These are phyloP conservation scores for Cosmopolites sordidus DNA, from an alignment of 2,888 invertebrate species.

Conservation along the genomic window DNA sequence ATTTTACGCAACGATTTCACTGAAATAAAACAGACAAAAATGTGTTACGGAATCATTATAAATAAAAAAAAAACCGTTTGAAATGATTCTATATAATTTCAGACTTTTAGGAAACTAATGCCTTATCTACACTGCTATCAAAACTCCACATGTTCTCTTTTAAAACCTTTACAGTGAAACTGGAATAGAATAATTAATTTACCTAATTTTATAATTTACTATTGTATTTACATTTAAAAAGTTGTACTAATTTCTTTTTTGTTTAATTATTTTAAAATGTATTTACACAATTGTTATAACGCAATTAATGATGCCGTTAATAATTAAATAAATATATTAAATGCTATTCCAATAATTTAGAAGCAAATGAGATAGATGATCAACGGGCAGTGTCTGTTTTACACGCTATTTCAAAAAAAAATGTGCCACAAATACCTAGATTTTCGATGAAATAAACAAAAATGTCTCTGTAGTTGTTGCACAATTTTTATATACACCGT, in stretches of 20 bases:
- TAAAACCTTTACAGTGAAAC: constrained; percentile 19
- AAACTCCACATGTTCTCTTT: constrained; percentile 15
- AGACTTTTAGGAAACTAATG: constrained; percentile 4
- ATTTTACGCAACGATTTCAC: too few relatives aligned
- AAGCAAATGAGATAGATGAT: constrained; percentile 22
- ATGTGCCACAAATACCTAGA: background rate
- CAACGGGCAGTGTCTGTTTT: constrained; percentile 19
- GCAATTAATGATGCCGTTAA: constrained; percentile 13
- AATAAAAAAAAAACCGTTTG: too few relatives aligned
- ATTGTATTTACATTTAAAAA: constrained; percentile 33
- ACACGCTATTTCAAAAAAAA: background rate
- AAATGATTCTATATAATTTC: too few relatives aligned
- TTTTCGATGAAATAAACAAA: background rate
- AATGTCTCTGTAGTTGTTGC: background rate
- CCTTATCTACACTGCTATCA: constrained; percentile 30
- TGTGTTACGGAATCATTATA: too few relatives aligned
- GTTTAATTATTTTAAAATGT: constrained; percentile 29
- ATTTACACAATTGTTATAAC: constrained; percentile 26
- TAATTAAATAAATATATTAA: constrained; percentile 33
- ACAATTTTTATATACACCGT: too few relatives aligned
- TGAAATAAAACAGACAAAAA: too few relatives aligned
- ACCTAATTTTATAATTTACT: constrained; percentile 33
- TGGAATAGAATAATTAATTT: constrained; percentile 35
- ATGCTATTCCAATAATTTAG: constrained; percentile 34
- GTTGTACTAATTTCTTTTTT: constrained; percentile 36